phyloP scores from a whole-genome alignment of 92 coral and sea anemone genomes.

The Desmophyllum pertusum region DNA sequence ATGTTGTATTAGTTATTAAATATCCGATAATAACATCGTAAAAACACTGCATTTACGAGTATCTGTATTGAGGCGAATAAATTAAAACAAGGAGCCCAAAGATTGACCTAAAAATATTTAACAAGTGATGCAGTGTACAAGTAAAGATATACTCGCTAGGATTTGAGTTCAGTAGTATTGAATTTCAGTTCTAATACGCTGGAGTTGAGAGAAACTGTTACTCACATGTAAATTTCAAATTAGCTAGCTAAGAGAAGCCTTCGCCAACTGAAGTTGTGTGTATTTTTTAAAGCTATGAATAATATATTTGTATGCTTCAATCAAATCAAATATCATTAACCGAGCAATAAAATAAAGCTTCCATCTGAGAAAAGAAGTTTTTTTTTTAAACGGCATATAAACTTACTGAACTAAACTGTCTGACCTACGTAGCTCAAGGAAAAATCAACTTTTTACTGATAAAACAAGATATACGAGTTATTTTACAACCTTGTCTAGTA shows the following conservation, averaged over 20 bases:
- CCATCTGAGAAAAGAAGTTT: background rate
- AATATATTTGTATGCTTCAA: slow-evolving; percentile 16
- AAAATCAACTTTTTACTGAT: background rate
- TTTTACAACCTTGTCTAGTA: background rate
- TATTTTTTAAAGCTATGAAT: slow-evolving; percentile 19
- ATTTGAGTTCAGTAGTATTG: background rate
- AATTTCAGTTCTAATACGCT: background rate
- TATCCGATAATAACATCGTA: background rate
- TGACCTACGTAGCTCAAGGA: background rate
- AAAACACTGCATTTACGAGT: background rate
- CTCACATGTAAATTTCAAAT: background rate
- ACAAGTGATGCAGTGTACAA: background rate
- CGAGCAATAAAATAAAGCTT: background rate
- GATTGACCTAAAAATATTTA: background rate
- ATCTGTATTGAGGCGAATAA: background rate
- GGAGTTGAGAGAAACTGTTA: background rate
- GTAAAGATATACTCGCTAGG: background rate
- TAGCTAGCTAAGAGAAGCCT: background rate
- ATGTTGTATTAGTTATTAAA: background rate
- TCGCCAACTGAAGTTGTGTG: background rate
- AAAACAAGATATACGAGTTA: background rate
- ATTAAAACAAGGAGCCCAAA: background rate
- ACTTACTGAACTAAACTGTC: background rate
- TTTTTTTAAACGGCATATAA: background rate
- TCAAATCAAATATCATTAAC: slow-evolving; percentile 17